Base-by-base conservation (phyloP, 30 jellyfish, hydroid and myxozoan species). In the Cassiopea xamachana region DNA sequence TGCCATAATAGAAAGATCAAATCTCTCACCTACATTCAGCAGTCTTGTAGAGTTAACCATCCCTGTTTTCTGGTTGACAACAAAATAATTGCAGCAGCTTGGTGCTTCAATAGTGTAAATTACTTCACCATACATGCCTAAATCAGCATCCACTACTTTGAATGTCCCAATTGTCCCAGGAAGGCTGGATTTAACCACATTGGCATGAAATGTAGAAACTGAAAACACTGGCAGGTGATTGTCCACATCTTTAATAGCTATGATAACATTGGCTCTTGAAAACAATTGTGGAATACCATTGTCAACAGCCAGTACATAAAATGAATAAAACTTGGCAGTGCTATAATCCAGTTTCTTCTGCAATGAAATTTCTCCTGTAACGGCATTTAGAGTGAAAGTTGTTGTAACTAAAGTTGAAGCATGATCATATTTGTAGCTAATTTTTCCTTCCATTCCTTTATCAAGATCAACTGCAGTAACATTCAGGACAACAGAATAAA, bases 121-220 rank as follows among this genome's bases (percentile, higher is more conserved):
- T 6, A 88, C 69, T 69, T 83, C 18, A 17, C 94, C 92, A 75
- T 46, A 59, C 17, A 17, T 50, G 55, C 98, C 98, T 69, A 87
- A 58, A 82, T 93, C 98, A n/a, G 49, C 60, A 77, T 93, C 98
- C 3, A 73, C 44, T 60, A 97, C 98, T 2, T 58, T 64, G 60
- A 93, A 48, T 19, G 69, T 80, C 7, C 87, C 82, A 7, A 93
- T 74, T 62, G 10, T 12, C n/a, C 91, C 93, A 47, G 68, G 79
- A 45, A 87, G 67, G 7, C 69, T 82, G 19, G 82, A 74, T 43
- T 91, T 74, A 9, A 84, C 51, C 7, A 55, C 43, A 77, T 71
- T 77, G 49, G 77, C 59, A 48, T 71, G 71, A 55, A 16, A 60
- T 2, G 61, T 47, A 1, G 49, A 27, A 6, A 82, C 43, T 50